phyloP scores from a whole-genome alignment of 2,888 invertebrate species.

The Nipponacmea schrenckii region DNA sequence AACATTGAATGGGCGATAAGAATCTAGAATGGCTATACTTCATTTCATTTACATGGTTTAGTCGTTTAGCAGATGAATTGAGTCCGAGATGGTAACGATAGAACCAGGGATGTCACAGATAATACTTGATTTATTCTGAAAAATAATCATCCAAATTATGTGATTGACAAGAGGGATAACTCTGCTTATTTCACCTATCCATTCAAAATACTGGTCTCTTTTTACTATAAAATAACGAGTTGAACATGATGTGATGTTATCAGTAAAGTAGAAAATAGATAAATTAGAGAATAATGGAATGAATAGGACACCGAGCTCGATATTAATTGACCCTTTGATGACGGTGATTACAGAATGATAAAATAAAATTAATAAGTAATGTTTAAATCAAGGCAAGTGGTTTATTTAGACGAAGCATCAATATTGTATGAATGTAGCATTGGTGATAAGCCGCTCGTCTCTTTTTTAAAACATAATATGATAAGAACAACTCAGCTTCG shows the following conservation, averaged over 20 bases:
- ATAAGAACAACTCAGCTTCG: no score
- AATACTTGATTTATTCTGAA: neutral
- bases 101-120: neutral
- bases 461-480: no score
- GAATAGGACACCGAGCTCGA: neutral
- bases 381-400: no score
- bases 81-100: neutral
- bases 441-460: no score
- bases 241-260: no score
- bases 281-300: neutral
- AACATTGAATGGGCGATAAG: no score
- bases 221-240: no score
- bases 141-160: constrained; percentile 1
- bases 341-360: neutral
- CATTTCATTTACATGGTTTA: neutral
- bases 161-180: neutral
- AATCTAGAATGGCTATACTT: neutral
- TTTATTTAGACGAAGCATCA: no score
- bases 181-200: neutral
- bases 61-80: neutral
- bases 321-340: neutral
- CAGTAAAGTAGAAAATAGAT: neutral
- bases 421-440: no score
- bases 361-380: neutral
- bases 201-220: neutral